phyloP scores from a whole-genome alignment of 2,113 vertebrate species.

The Python bivittatus region DNA sequence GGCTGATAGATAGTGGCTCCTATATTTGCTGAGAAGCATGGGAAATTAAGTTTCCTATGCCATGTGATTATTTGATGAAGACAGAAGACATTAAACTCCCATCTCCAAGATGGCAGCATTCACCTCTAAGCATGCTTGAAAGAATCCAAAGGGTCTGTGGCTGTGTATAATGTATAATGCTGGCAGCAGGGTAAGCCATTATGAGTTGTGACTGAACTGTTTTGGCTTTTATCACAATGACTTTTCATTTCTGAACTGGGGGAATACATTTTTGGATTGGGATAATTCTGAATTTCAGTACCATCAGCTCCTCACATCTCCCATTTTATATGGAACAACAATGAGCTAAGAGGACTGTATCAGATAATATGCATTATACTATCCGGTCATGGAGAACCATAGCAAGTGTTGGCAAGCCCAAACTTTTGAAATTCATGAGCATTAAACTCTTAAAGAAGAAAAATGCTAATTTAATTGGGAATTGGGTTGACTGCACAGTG shows the following conservation, averaged over 20 bases:
- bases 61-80: background rate
- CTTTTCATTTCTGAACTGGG: background rate
- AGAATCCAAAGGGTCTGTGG: background rate
- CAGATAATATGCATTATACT: background rate
- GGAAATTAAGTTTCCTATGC: background rate
- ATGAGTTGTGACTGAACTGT: background rate
- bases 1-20: background rate
- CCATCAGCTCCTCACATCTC: background rate
- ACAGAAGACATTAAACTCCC: background rate
- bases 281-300: background rate
- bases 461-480: conserved; percentile 49
- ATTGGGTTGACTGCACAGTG: conserved; percentile 27
- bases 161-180: background rate
- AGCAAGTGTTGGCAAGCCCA: background rate
- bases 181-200: background rate
- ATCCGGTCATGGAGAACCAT: background rate
- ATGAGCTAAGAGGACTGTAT: background rate
- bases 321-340: background rate
- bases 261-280: background rate
- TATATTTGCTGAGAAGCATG: background rate
- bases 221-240: background rate
- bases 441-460: conserved; percentile 18
- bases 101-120: background rate
- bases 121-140: background rate
- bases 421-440: conserved; percentile 9